Evolutionary conservation across 2,888 invertebrate genomes (phyloP).

Genomic region (Orthosia gracilis): DNA sequence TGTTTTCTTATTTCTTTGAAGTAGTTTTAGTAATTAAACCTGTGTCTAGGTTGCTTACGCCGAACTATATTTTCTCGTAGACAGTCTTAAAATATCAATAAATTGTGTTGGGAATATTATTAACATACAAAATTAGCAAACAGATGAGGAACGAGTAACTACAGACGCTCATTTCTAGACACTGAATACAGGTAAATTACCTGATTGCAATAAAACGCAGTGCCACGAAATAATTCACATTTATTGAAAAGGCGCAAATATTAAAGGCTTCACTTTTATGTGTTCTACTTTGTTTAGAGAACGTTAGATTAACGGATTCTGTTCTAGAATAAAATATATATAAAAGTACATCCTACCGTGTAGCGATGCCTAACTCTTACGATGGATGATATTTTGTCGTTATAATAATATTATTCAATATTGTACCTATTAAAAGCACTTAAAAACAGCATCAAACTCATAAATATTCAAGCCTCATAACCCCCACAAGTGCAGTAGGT

Average conservation of each 20-base stretch:
- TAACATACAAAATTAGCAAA: neutral
- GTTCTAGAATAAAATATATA: neutral
- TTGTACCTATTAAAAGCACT: constrained; percentile 11
- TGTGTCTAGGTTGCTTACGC: neutral
- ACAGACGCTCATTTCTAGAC: neutral
- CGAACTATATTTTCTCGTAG: neutral
- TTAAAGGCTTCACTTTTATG: neutral
- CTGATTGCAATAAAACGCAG: constrained; percentile 11
- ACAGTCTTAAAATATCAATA: neutral
- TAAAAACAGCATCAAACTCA: constrained; percentile 8
- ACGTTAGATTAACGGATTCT: neutral
- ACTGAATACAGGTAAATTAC: no score
- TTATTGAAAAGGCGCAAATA: constrained; percentile 3
- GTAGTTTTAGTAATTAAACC: constrained; percentile 29
- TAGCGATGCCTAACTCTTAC: no score
- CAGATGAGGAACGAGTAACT: neutral
- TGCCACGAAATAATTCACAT: neutral
- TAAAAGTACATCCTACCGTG: no score
- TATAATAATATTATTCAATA: neutral
- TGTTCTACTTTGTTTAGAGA: neutral
- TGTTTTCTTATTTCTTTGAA: constrained; percentile 30
- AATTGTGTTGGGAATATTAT: neutral
- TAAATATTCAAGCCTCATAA: constrained; percentile 8
- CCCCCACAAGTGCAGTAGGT: constrained; percentile 51
- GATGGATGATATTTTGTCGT: no score